Base-by-base conservation (phyloP, 2,113 vertebrate species). In the Hepsetus odoe region DNA sequence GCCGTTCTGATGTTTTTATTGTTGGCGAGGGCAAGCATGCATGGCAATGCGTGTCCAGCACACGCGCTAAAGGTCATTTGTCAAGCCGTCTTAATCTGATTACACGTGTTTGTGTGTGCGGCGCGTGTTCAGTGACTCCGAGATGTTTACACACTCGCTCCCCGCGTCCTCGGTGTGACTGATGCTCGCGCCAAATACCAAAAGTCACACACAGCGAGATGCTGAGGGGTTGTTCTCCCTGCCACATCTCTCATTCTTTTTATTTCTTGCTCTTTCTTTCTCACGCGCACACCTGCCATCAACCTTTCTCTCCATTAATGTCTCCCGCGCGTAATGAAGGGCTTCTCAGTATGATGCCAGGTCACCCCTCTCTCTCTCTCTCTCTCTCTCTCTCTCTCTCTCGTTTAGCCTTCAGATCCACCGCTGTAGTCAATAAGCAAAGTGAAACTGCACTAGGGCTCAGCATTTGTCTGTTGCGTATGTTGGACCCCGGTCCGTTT, bases 51-150 rank as follows among this genome's bases (percentile, higher is more conserved):
- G 26, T 56, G 38, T 67, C 24, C 59, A 72, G n/a, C 42, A 20
- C 16, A 44, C 30, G n/a, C 24, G 4, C 13, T 66, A 75, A 75
- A 65, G 11, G 61, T 76, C 46, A 76, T 76, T 65, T 66, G 61
- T 66, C 74, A 76, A 55, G 32, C 61, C 35, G 30, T 55, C 22
- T 61, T 62, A 32, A 62, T 53, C n/a, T 73, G 53, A 58, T 59
- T 71, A n/a, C 40, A 18, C 26, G 16, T 46, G 40, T 69, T 16
- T 49, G 40, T 49, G 33, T 22, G 30, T 59, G 53, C 16, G 56
- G 22, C 20, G 30, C 66, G 59, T 1, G 24, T 14, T 80, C 70
- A 77, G 67, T 78, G 42, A 73, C 40, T 42, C 28, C 30, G 56
- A 20, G 51, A 62, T 62, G 59, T 62, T 62, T 62, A 32, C 59